Evolutionary conservation across 2,113 vertebrate species (phyloP).

Genomic region (Cottus gobio): DNA sequence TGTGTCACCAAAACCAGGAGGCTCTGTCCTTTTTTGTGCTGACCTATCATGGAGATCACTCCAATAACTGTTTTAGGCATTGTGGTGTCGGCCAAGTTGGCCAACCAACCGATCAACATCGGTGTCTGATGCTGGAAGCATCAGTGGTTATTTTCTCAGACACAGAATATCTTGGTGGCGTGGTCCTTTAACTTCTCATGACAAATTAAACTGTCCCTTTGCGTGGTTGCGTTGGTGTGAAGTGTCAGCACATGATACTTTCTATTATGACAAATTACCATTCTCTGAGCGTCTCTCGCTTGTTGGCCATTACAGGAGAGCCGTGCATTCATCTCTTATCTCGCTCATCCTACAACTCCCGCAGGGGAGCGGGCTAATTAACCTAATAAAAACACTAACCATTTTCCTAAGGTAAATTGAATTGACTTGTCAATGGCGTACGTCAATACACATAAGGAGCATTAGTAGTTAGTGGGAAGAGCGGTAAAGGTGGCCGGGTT

Average conservation of each 20-base stretch:
- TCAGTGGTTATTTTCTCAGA: background rate
- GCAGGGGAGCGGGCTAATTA: slow-evolving; percentile 90
- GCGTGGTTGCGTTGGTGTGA: background rate
- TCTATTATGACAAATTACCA: slow-evolving; percentile 51
- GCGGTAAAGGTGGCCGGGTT: slow-evolving; percentile 35
- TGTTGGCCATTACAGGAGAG: slow-evolving; percentile 61
- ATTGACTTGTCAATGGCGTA: slow-evolving; percentile 94
- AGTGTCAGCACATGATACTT: slow-evolving; percentile 23
- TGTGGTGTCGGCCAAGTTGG: background rate
- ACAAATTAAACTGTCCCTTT: background rate
- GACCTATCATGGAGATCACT: too few relatives aligned
- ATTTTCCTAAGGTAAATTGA: slow-evolving; percentile 95
- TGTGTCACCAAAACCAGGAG: background rate
- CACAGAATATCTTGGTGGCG: background rate
- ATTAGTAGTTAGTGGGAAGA: slow-evolving; percentile 68
- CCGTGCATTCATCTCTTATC: slow-evolving; percentile 80
- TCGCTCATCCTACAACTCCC: slow-evolving; percentile 89
- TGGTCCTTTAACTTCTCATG: background rate
- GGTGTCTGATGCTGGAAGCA: background rate
- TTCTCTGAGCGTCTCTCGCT: slow-evolving; percentile 48
- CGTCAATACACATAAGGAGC: slow-evolving; percentile 83
- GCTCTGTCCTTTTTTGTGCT: background rate
- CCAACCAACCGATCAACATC: background rate
- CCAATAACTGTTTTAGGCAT: background rate
- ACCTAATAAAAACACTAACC: slow-evolving; percentile 98